Percentiles rank a stretch among this genome's conserved stretches.
These are phyloP conservation scores for Cryptus armator DNA, from an alignment of 2,888 invertebrate genomes.

Conservation along the genomic window DNA sequence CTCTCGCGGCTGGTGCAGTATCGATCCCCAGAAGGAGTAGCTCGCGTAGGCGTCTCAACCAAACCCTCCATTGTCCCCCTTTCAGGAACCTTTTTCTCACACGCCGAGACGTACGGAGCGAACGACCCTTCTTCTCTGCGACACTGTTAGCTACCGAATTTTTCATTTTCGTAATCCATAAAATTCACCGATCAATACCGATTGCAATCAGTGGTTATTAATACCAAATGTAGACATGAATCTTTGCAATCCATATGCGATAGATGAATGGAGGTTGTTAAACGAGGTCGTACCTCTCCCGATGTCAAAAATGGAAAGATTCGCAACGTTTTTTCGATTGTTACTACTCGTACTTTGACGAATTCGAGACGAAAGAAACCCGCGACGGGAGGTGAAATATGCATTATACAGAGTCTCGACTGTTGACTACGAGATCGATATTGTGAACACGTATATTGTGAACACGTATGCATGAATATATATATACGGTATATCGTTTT, in stretches of 20 bases:
- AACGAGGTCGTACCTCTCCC: neutral
- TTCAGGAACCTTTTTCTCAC: constrained; percentile 28
- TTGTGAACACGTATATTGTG: constrained; percentile 28
- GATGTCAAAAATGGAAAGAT: neutral
- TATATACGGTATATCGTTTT: neutral
- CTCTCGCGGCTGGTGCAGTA: constrained; percentile 42
- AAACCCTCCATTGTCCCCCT: constrained; percentile 46
- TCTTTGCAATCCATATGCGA: neutral
- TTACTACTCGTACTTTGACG: neutral
- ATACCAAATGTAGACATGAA: neutral
- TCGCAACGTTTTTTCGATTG: neutral
- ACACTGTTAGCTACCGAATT: neutral
- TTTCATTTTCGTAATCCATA: neutral
- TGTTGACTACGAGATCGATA: constrained; percentile 34
- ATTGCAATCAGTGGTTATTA: neutral
- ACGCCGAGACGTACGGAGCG: constrained; percentile 3
- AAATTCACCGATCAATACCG: neutral
- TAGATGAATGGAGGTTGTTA: neutral
- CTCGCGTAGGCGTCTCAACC: constrained; percentile 52
- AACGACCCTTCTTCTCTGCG: constrained; percentile 4
- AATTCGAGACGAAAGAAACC: constrained; percentile 14
- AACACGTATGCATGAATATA: constrained; percentile 10
- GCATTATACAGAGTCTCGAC: constrained; percentile 24
- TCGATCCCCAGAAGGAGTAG: constrained; percentile 51
- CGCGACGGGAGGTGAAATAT: constrained; percentile 9